Percentiles rank a stretch among this genome's conserved stretches.
phyloP scores from a whole-genome alignment of 2,797 vertebrate species.

The Pangasius macronema region DNA sequence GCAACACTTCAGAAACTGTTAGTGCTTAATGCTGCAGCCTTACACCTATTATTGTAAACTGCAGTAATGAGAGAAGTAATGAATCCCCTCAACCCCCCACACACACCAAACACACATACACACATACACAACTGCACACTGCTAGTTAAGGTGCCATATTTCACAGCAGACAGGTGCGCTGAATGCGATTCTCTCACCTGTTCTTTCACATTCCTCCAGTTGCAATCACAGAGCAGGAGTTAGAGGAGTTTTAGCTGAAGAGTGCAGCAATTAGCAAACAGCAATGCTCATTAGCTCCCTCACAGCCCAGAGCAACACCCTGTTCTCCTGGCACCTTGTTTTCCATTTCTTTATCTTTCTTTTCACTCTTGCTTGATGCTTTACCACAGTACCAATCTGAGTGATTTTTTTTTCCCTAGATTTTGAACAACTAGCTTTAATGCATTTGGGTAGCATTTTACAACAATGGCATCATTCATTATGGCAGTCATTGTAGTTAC shows the following conservation, averaged over 20 bases:
- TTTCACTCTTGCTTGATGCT: neutral
- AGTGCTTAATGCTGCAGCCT: slow-evolving; percentile 1
- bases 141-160: slow-evolving; percentile 38
- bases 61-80: slow-evolving; percentile 20
- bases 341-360: slow-evolving; percentile 13
- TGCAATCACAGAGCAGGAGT: slow-evolving; percentile 43
- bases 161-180: slow-evolving; percentile 33
- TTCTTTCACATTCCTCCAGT: slow-evolving; percentile 50
- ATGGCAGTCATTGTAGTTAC: neutral
- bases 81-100: neutral
- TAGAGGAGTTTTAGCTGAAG: slow-evolving; percentile 34
- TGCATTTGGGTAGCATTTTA: too few relatives aligned
- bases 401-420: neutral
- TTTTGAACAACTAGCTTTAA: neutral
- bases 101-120: neutral
- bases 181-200: slow-evolving; percentile 56
- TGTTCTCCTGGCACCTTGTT: slow-evolving; percentile 22
- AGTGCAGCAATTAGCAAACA: slow-evolving; percentile 42
- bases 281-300: slow-evolving; percentile 42
- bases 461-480: neutral
- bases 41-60: slow-evolving; percentile 13
- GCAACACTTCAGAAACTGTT: neutral
- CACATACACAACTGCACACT: slow-evolving; percentile 1
- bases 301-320: slow-evolving; percentile 39
- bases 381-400: neutral